Evolutionary conservation across 1,140 invertebrate genomes (phyloP), one percentile per base, ranked within the genome.

Genomic region (Formica selysi): DNA sequence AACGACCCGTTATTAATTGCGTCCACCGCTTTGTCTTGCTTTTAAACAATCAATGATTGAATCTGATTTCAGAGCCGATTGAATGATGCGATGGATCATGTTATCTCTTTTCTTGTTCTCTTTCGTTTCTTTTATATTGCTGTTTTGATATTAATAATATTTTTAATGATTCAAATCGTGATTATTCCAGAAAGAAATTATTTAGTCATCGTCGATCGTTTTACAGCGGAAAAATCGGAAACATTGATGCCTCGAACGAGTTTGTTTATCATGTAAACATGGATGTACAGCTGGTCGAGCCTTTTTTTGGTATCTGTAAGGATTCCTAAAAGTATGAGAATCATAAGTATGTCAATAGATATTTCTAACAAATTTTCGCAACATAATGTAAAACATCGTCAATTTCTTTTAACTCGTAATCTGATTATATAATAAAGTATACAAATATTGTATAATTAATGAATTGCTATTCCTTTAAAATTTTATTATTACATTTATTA

Each of bases 241-340:
- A 86, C 51, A 87, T 89, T 73, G 68, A 68, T 89, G 68, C 73
- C 61, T 83, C 51, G 71, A 86, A 89, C 73, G 87, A 84, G 36
- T 79, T 78, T 65, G 86, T 89, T 89, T 62, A 54, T 80, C 16
- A 26, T 36, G 36, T 2, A 51, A 73, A 79, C 62, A 76, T 86
- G 57, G 70, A 83, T 76, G 76, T 48, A 64, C 87, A 84, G 71
- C 87, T 89, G 88, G 78, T 5, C 22, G 41, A 76, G 41, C 76
- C 89, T 88, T 88, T 88, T 70, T 48, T 71, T 19, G 16, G 6
- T 11, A 6, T 22, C 22, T 71, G n/a, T 32, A 65, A 41, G n/a
- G 1, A 81, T 74, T 78, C 64, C 41, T 26, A 67, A 85, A 32
- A 54, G 16, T 4, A 41, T 71, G 22, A 32, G 41, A 22, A 51